Evolutionary conservation across 2,113 vertebrate species (phyloP).

Genomic region (Larimichthys polyactis): DNA sequence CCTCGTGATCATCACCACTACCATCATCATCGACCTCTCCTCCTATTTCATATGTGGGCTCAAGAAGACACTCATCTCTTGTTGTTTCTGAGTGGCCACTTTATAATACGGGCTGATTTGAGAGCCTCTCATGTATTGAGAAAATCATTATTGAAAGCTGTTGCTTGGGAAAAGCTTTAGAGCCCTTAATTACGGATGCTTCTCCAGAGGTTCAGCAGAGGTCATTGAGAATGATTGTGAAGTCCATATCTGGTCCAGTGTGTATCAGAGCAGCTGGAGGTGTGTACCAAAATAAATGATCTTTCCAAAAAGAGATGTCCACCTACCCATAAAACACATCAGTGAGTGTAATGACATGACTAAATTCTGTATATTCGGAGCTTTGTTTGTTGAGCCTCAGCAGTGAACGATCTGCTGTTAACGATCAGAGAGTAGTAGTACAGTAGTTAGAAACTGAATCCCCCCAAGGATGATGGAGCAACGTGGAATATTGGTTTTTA

Average conservation of each 20-base stretch:
- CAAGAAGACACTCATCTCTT: constrained; percentile 42
- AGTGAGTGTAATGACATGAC: not conserved
- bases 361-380: not conserved
- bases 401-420: too few relatives aligned
- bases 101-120: constrained; percentile 60
- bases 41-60: constrained; percentile 30
- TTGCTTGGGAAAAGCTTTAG: constrained; percentile 55
- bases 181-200: constrained; percentile 45
- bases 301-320: not conserved
- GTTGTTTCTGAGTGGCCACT: constrained; percentile 61
- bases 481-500: too few relatives aligned
- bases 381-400: not conserved
- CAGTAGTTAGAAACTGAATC: not conserved
- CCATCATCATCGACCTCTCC: constrained; percentile 5
- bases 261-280: not conserved
- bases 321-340: not conserved
- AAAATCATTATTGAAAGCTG: constrained; percentile 56
- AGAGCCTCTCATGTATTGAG: constrained; percentile 62
- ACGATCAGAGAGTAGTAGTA: too few relatives aligned
- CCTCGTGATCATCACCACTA: not conserved
- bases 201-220: constrained; percentile 26
- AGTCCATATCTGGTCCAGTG: constrained; percentile 24
- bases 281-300: constrained; percentile 14
- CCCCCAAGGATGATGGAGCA: too few relatives aligned
- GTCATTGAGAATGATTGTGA: constrained; percentile 15